These are phyloP conservation scores for Acanthoscelides obtectus DNA, from an alignment of 2,888 invertebrate genomes.

Conservation along the genomic window DNA sequence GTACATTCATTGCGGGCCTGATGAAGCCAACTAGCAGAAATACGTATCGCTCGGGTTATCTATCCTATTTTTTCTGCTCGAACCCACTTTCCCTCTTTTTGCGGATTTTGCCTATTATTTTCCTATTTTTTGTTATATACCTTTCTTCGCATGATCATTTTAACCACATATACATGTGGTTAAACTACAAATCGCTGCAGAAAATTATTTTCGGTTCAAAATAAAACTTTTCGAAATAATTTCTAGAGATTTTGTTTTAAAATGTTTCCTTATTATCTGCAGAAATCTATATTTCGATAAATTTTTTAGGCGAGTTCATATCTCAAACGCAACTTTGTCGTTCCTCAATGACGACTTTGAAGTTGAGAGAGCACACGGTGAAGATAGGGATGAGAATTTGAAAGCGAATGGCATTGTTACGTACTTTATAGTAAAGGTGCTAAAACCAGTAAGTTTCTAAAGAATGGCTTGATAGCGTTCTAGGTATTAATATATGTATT, in stretches of 20 bases:
- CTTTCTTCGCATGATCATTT: too few relatives aligned
- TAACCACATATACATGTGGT: too few relatives aligned
- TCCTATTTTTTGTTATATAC: too few relatives aligned
- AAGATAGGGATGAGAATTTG: slow-evolving; percentile 86
- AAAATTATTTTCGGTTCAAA: too few relatives aligned
- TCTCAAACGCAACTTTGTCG: slow-evolving; percentile 84
- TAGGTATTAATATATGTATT: neutral
- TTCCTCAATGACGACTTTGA: slow-evolving; percentile 88
- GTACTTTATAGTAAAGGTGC: slow-evolving; percentile 82
- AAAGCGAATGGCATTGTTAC: slow-evolving; percentile 86
- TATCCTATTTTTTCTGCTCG: too few relatives aligned
- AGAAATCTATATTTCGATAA: neutral
- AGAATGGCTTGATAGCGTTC: neutral
- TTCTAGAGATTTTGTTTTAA: neutral
- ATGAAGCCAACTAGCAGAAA: too few relatives aligned
- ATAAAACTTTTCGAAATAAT: neutral
- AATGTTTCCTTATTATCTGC: neutral
- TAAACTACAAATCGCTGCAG: too few relatives aligned
- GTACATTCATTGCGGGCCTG: too few relatives aligned
- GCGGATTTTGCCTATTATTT: too few relatives aligned
- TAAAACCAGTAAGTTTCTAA: slow-evolving; percentile 67
- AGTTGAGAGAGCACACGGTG: slow-evolving; percentile 86
- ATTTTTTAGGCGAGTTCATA: slow-evolving; percentile 77
- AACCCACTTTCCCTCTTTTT: too few relatives aligned
- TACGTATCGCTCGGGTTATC: too few relatives aligned